Evolutionary conservation across 1,140 invertebrate species (phyloP), one percentile per base, ranked within the genome.

Genomic region (Pachypeltis micranthus): DNA sequence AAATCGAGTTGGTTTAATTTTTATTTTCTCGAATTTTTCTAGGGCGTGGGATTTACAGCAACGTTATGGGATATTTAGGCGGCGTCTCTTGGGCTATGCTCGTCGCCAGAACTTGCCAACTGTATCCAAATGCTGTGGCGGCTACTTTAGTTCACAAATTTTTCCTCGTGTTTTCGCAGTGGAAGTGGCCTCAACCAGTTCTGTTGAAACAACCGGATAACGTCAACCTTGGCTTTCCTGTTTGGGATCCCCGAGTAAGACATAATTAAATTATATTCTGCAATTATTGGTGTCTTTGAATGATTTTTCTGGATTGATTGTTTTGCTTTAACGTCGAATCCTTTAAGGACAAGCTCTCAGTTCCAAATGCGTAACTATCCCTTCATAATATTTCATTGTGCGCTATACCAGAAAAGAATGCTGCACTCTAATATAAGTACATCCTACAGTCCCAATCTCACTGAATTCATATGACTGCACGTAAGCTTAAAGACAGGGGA

Each of bases 71-170:
- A 23, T 99, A 97, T 74, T 82, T 99, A 55, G 97, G 97, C 59
- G 97, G 97, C 63, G 95, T 99, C 25, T 97, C 94, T 0, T 99
- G 97, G 97, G 96, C 97, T 24, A 99, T 99, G 91, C 74, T 99
- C 27, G 95, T 99, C 0, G 97, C 97, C 0, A 79, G 96, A 67
- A 96, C 93, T 0, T 99, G 96, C 75, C 97, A 99, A 75, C 78
- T 99, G 1, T 99, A 99, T 79, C 97, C 97, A 1, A 96, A 97
- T 78, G 96, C 96, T 0, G 82, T 88, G 55, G 89, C 96, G 7
- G 87, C 96, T 0, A 96, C 92, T 3, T 76, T 99, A 64, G 87
- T 99, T 59, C 88, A 97, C 75, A 98, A 98, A 77, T 99, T 99
- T 80, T 99, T 99, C 76, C 81, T 97, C 23, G 91, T 99, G 12